Evolutionary conservation across 2,888 invertebrate genomes (phyloP).

Genomic region (Sicus ferrugineus): DNA sequence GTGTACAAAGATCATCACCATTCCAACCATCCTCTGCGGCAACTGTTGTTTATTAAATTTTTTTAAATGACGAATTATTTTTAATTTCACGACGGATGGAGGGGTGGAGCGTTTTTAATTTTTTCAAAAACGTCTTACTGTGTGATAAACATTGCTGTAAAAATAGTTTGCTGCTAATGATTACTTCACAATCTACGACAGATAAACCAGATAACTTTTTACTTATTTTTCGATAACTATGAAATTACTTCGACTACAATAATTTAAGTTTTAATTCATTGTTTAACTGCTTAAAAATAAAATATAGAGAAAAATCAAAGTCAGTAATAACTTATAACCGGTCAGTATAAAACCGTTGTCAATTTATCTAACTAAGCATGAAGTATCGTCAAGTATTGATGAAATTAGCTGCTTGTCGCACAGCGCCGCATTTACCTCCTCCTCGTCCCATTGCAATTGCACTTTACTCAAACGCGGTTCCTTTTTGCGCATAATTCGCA

Average conservation of each 20-base stretch:
- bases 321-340: no score
- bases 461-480: slow-evolving; percentile 75
- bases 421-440: slow-evolving; percentile 78
- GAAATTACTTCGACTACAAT: no score
- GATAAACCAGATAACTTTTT: no score
- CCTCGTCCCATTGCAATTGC: slow-evolving; percentile 83
- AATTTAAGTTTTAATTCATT: not conserved
- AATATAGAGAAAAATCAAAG: not conserved
- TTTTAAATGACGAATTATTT: slow-evolving; percentile 20
- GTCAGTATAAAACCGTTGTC: not conserved
- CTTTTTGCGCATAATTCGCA: slow-evolving; percentile 71
- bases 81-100: slow-evolving; percentile 9
- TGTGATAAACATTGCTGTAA: no score
- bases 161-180: no score
- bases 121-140: no score
- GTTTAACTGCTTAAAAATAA: not conserved
- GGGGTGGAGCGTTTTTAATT: no score
- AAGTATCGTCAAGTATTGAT: slow-evolving; percentile 76
- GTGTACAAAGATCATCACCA: not conserved
- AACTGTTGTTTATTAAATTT: slow-evolving; percentile 29
- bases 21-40: not conserved
- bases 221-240: no score
- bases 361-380: slow-evolving; percentile 65
- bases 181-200: no score
- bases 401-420: slow-evolving; percentile 84